Evolutionary conservation across 2,113 vertebrate genomes (phyloP), one percentile per base, ranked within the genome.

Genomic region (Peromyscus polionotus): DNA sequence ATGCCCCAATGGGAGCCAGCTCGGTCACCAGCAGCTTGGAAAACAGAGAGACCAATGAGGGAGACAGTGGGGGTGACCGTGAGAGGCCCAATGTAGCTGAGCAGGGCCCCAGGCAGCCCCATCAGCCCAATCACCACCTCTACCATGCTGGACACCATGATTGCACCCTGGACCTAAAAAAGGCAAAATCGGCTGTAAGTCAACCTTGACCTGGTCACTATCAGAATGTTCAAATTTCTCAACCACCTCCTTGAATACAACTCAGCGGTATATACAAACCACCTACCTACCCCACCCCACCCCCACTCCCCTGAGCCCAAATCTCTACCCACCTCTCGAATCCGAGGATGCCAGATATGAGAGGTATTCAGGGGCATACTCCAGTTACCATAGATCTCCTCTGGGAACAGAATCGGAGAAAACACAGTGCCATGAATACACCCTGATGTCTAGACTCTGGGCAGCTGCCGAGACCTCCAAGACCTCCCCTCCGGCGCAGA

Each of bases 1-100:
- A 99, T 99, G 75, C 99, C 99, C 99, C 99, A 99, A 98, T 99
- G 99, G 10, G 99, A 99, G 28, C 99, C 99, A 0, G 99, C 99
- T 76, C 99, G 97, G 77, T 99, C 99, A 1, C 99, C 99, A 0
- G 99, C 99, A 0, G 99, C 99, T 97, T 99, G 99, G 98, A 99
- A 99, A 70, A 99, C 99, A 0, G 99, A 99, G 94, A 99, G 99
- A 3, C 99, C 99, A 1, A 99, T 99, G 91, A 99, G 99, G 45
- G 99, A 99, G 92, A 99, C 99, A 0, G 99, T 99, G 33, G 99
- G 99, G 4, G 99, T 99, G 98, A 99, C 99, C 0, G 99, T 99
- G 90, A 99, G 99, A 0, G 99, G 99, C 39, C 99, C 99, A 22
- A 99, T 99, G 98, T 99, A 99, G 90, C 98, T 99, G 91, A 99